Conservation (phyloP, 2,797 vertebrate species). For the Gymnoscopelus microlampas region DNA sequence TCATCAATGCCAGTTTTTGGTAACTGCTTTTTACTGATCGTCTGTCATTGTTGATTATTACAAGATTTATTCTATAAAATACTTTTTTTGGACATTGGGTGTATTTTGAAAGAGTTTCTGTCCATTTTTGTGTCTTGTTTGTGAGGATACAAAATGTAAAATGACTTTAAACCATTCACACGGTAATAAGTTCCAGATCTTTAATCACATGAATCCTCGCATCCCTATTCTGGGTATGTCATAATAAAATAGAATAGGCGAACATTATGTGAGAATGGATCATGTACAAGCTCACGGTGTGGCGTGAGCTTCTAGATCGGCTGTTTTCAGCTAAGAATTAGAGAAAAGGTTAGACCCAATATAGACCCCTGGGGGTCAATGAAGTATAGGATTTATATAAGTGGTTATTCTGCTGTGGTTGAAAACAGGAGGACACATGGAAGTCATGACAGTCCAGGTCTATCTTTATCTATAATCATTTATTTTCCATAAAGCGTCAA, state of each 20-base stretch:
- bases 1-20: slow-evolving; percentile 14
- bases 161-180: slow-evolving; percentile 7
- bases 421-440: slow-evolving; percentile 51
- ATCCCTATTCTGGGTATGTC: too few species aligned
- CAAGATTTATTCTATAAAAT: slow-evolving; percentile 15
- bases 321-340: too few species aligned
- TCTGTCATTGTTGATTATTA: slow-evolving; percentile 27
- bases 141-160: slow-evolving; percentile 5
- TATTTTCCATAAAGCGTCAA: slow-evolving; percentile 42
- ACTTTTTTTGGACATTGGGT: slow-evolving; percentile 3
- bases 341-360: too few species aligned
- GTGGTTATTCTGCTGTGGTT: slow-evolving; percentile 7
- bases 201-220: too few species aligned
- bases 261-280: too few species aligned
- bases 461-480: slow-evolving; percentile 39
- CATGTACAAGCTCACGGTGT: too few species aligned
- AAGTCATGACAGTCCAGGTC: slow-evolving; percentile 21
- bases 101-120: slow-evolving; percentile 17
- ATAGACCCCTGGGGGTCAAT: too few species aligned
- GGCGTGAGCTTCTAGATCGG: too few species aligned
- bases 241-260: too few species aligned
- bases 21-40: slow-evolving; percentile 2
- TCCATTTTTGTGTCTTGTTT: slow-evolving; percentile 8
- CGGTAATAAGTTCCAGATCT: not conserved
- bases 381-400: too few species aligned